phyloP scores from a whole-genome alignment of 2,797 vertebrate species.

The Hozukius guyotensis region DNA sequence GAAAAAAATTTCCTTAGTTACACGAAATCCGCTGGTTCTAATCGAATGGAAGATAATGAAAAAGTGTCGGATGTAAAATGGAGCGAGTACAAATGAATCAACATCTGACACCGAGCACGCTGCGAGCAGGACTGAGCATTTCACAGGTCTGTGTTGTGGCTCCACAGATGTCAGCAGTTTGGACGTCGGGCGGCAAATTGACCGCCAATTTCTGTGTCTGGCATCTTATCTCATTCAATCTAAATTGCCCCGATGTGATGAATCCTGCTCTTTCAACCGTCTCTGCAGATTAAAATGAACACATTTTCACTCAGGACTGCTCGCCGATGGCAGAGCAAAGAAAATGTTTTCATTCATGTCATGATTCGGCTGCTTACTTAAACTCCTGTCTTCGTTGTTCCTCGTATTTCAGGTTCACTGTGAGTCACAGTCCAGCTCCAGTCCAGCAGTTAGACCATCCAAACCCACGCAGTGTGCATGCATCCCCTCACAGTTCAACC shows the following conservation, averaged over 20 bases:
- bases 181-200: not conserved
- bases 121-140: not conserved
- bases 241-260: slow-evolving; percentile 12
- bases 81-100: not conserved
- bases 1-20: slow-evolving; percentile 42
- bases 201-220: slow-evolving; percentile 16
- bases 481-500: not conserved
- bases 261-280: not conserved
- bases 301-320: not conserved
- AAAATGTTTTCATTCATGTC: slow-evolving; percentile 18
- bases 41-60: slow-evolving; percentile 23
- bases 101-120: not conserved
- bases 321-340: not conserved
- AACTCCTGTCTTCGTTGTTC: slow-evolving; percentile 28
- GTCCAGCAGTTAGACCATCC: slow-evolving; percentile 3
- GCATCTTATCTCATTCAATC: slow-evolving; percentile 1
- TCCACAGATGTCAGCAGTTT: not conserved
- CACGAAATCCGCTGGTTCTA: slow-evolving; percentile 8
- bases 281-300: slow-evolving; percentile 12
- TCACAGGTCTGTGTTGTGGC: not conserved
- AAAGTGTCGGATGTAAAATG: slow-evolving; percentile 31
- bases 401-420: not conserved
- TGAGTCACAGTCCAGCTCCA: not conserved
- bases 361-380: slow-evolving; percentile 29
- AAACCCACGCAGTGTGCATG: slow-evolving; percentile 24